Base-by-base conservation (phyloP, 2,888 invertebrate species). In the Opisthograptis luteolata region DNA sequence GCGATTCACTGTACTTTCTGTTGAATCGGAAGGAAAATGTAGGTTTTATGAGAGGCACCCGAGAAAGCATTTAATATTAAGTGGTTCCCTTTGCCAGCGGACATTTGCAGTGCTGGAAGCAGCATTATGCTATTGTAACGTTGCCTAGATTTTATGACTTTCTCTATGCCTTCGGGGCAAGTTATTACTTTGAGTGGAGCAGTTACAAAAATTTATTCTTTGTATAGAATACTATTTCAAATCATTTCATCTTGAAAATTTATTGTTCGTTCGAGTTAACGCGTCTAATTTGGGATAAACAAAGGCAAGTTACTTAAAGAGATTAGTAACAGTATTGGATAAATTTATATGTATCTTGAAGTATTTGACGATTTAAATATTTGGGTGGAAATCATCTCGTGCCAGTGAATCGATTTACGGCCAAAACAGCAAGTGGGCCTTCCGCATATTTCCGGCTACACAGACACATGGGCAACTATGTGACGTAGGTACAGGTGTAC, bases 321-420 rank as follows among this genome's bases (percentile, higher is more conserved):
- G n/a, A n/a, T n/a, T n/a, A n/a, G n/a, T n/a, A n/a, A n/a, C n/a
- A n/a, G n/a, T n/a, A n/a, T n/a, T n/a, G n/a, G n/a, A n/a, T n/a
- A n/a, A n/a, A n/a, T n/a, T n/a, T n/a, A n/a, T n/a, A n/a, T n/a
- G n/a, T n/a, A n/a, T n/a, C n/a, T n/a, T n/a, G n/a, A n/a, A n/a
- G n/a, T n/a, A n/a, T n/a, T n/a, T n/a, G n/a, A n/a, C n/a, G n/a
- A n/a, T n/a, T n/a, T n/a, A n/a, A n/a, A n/a, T n/a, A n/a, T n/a
- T n/a, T n/a, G n/a, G n/a, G n/a, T n/a, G n/a, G n/a, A n/a, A n/a
- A n/a, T 30, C 28, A 44, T 42, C 12, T 13, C 25, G 24, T 37
- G 28, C 36, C 46, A 24, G 49, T 44, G 52, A 52, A 55, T 50
- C 48, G 51, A 44, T 52, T 49, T 49, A 17, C 20, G 14, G 7